These are phyloP conservation scores for Hiodon alosoides DNA, from an alignment of 2,113 vertebrate genomes.

Conservation along the genomic window DNA sequence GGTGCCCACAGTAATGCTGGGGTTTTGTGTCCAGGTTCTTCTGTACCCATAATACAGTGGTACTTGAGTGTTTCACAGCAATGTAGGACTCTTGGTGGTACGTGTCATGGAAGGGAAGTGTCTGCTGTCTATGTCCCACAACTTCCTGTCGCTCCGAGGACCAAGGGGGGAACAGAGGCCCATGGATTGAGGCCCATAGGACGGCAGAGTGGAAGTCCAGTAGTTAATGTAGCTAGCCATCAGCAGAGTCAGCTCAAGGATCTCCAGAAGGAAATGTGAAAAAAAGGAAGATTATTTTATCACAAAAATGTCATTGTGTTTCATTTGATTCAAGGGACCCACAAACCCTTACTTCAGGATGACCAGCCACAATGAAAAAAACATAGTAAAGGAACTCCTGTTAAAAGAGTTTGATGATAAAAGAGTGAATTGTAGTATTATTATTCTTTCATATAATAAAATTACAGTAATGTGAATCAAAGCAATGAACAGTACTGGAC, in stretches of 20 bases:
- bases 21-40: not conserved
- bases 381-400: not conserved
- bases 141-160: conserved; percentile 43
- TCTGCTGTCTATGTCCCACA: conserved; percentile 66
- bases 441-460: conserved; percentile 29
- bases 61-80: conserved; percentile 60
- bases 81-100: conserved; percentile 76
- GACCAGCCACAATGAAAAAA: not conserved
- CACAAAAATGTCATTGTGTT: conserved; percentile 15
- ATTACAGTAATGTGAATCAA: not conserved
- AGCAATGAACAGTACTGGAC: conserved; percentile 7
- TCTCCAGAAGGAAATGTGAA: conserved; percentile 49
- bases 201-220: conserved; percentile 50
- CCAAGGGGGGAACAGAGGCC: conserved; percentile 33
- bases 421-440: conserved; percentile 7
- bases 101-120: conserved; percentile 67
- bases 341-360: not conserved
- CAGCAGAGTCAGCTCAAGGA: conserved; percentile 79
- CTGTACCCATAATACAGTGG: not conserved
- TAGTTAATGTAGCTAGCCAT: conserved; percentile 84
- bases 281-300: conserved; percentile 22
- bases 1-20: no score
- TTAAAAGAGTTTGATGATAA: not conserved
- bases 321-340: conserved; percentile 28
- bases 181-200: conserved; percentile 41